These are phyloP conservation scores for Pelecanus crispus DNA, from an alignment of 2,113 vertebrate genomes.

Conservation along the genomic window DNA sequence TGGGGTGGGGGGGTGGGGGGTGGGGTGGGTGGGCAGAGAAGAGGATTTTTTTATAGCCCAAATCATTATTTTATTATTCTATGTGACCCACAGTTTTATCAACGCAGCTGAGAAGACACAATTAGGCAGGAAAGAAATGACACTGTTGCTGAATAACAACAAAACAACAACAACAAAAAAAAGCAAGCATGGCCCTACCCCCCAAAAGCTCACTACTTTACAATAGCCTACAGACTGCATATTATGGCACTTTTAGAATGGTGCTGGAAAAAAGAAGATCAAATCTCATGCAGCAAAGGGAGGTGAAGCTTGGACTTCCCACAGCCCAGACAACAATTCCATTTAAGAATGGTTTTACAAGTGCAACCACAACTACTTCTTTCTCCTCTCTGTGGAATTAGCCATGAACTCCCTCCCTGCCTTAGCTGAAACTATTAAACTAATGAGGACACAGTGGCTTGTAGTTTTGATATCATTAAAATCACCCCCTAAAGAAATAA, in stretches of 20 bases:
- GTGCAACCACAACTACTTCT: neutral
- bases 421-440: neutral
- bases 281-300: neutral
- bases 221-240: neutral
- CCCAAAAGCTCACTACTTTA: neutral
- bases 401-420: neutral
- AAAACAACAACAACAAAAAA: too few species aligned
- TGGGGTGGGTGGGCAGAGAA: too few species aligned
- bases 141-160: neutral
- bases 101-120: neutral
- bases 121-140: neutral
- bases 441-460: neutral
- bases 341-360: neutral
- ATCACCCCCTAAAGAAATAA: neutral
- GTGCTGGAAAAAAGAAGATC: neutral
- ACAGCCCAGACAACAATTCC: neutral
- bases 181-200: neutral
- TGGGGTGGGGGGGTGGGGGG: rapidly evolving
- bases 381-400: neutral
- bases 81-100: neutral
- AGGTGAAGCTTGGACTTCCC: neutral
- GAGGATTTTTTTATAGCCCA: neutral
- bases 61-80: neutral
- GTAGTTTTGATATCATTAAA: neutral
- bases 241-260: neutral